Conservation (phyloP, 2,888 invertebrate species). For the Epiperipatus broadwayi region DNA sequence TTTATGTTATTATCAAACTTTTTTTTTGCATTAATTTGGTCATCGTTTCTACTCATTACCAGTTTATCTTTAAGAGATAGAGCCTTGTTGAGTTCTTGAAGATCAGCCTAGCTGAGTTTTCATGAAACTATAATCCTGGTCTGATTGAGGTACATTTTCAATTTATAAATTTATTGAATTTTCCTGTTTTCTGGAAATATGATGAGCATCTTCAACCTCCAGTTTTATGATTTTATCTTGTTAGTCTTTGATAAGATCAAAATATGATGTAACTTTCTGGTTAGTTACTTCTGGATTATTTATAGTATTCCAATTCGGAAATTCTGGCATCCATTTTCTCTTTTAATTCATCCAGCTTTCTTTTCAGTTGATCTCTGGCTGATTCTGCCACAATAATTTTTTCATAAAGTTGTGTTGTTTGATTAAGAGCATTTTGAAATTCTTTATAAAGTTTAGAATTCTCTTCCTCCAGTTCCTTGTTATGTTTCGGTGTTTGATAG, state of each 20-base stretch:
- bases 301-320: too few species aligned
- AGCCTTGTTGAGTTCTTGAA: conserved; percentile 48
- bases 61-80: conserved; percentile 39
- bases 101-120: too few species aligned
- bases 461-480: conserved; percentile 39
- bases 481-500: conserved; percentile 36
- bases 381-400: conserved; percentile 25
- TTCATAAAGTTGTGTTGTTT: conserved; percentile 36
- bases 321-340: conserved; percentile 23
- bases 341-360: conserved; percentile 25
- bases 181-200: too few species aligned
- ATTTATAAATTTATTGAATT: too few species aligned
- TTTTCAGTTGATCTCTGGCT: conserved; percentile 24
- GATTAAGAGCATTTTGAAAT: conserved; percentile 41
- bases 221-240: too few species aligned
- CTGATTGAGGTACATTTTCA: too few species aligned
- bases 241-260: too few species aligned
- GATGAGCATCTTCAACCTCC: too few species aligned
- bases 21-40: conserved; percentile 30
- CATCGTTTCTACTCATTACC: conserved; percentile 40
- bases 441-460: conserved; percentile 43
- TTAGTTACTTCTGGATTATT: too few species aligned
- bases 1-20: conserved; percentile 36
- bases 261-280: too few species aligned
- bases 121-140: too few species aligned